Conservation (phyloP, 2,888 invertebrate species). For the Spilosoma lubricipeda region DNA sequence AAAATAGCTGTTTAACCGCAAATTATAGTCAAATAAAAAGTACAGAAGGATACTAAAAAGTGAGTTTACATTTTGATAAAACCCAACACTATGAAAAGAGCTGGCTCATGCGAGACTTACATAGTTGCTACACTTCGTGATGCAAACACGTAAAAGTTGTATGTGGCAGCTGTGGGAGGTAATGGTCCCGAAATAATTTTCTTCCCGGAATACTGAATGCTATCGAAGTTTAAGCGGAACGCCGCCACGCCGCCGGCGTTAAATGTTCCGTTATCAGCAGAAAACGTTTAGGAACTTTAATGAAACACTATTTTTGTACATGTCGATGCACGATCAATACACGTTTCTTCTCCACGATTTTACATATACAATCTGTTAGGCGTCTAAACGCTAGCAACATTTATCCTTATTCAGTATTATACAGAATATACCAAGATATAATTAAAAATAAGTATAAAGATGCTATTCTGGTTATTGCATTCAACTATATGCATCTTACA, state of each 20-base stretch:
- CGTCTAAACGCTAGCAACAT: background rate
- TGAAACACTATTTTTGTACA: constrained; percentile 33
- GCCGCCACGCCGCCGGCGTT: constrained; percentile 42
- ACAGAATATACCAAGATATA: too few relatives aligned
- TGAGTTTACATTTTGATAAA: constrained; percentile 35
- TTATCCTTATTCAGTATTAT: background rate
- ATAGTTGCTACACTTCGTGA: constrained; percentile 51
- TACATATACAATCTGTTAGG: too few relatives aligned
- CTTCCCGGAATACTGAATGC: constrained; percentile 64
- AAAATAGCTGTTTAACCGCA: background rate
- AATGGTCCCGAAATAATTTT: constrained; percentile 76
- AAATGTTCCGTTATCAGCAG: constrained; percentile 67
- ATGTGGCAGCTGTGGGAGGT: constrained; percentile 71
- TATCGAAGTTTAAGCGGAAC: constrained; percentile 63
- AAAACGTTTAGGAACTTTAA: constrained; percentile 44
- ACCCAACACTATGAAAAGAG: constrained; percentile 39
- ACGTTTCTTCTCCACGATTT: background rate
- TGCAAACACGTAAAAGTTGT: constrained; percentile 64
- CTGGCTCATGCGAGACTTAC: constrained; percentile 35
- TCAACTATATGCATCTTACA: too few relatives aligned
- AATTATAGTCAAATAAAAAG: constrained; percentile 32
- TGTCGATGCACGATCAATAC: constrained; percentile 3
- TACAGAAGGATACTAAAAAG: constrained; percentile 30
- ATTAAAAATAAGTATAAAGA: too few relatives aligned
- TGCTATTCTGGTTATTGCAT: too few relatives aligned